Evolutionary conservation across 30 jellyfish, hydroid and myxozoan species (phyloP), one percentile per base, ranked within the genome.

Genomic region (Rhopilema esculentum): DNA sequence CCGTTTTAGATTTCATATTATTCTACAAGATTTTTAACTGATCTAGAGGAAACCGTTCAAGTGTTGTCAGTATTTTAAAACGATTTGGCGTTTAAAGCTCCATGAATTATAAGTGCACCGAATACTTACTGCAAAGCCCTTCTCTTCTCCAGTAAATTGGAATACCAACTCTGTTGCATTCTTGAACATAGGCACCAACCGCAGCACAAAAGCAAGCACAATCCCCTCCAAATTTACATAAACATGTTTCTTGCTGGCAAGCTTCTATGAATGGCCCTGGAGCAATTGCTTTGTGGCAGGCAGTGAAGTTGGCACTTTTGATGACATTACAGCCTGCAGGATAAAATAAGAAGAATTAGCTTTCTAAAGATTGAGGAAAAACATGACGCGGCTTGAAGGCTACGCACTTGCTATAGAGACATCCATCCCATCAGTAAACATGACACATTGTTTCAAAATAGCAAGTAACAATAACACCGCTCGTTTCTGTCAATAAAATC

Each of bases 161-260:
- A 29, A 95, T 91, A 9, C 99, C 99, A 75, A 76, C 92, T 70
- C 99, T 71, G 88, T 95, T 95, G 68, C 99, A 95, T 82, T 95
- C 99, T 79, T 95, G 99, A 2, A 95, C 99, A 62, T 95, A 95
- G 6, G 99, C 96, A 30, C 97, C 86, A 27, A 95, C 97, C 23
- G 99, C 99, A 12, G 97, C 75, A 70, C 99, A 95, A 77, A 95
- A 95, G 92, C 99, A 95, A 20, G 97, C 97, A 61, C 99, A 95
- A 49, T 95, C 99, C 1, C 99, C 99, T 16, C 99, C 99, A 80
- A 32, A 86, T 81, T 95, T 95, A 75, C 99, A 95, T 32, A 95
- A 68, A 63, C 99, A 95, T 16, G 99, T 85, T 65, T 95, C 99
- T 85, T 95, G 99, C 79, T 89, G 88, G 67, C 99, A 95, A 0